Percentiles rank a stretch among this genome's conserved stretches.
Conservation (phyloP, 1,140 invertebrate species). For the Dendrolimus punctatus region DNA sequence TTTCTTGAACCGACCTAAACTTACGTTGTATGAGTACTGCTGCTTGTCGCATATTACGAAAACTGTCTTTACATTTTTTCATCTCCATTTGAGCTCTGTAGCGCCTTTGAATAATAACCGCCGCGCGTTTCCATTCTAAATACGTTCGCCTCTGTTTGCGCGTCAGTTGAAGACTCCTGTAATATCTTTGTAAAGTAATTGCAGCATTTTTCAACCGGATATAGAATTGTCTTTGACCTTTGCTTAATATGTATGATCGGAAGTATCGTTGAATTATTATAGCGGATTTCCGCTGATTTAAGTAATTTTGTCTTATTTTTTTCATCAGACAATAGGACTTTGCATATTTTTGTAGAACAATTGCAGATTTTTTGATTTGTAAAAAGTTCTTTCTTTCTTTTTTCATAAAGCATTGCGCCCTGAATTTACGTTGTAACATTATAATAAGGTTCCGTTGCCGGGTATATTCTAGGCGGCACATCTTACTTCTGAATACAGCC, state of each 20-base stretch:
- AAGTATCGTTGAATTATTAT: slow-evolving; percentile 37
- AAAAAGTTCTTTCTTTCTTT: slow-evolving; percentile 46
- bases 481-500: slow-evolving; percentile 48
- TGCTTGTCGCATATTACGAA: slow-evolving; percentile 31
- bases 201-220: slow-evolving; percentile 24
- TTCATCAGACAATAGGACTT: slow-evolving; percentile 48
- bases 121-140: slow-evolving; percentile 28
- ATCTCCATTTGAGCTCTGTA: slow-evolving; percentile 44
- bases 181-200: slow-evolving; percentile 33
- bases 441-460: slow-evolving; percentile 32
- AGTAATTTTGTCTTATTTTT: slow-evolving; percentile 46
- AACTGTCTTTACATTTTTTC: slow-evolving; percentile 25
- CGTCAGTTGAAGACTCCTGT: slow-evolving; percentile 32
- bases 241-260: slow-evolving; percentile 29
- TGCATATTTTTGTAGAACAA: slow-evolving; percentile 65
- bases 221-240: slow-evolving; percentile 27
- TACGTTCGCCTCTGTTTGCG: slow-evolving; percentile 27
- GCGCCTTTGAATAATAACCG: slow-evolving; percentile 35
- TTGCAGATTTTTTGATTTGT: slow-evolving; percentile 34
- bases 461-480: slow-evolving; percentile 37
- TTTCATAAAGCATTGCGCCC: slow-evolving; percentile 51
- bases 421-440: slow-evolving; percentile 58
- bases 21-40: slow-evolving; percentile 41
- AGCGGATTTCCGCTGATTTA: slow-evolving; percentile 30
- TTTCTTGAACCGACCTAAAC: slow-evolving; percentile 37